A percentile compares a stretch with the other conserved stretches of the same genome.
phyloP scores from a whole-genome alignment of 2,888 invertebrate species.

The Oxystoma pomonae region DNA sequence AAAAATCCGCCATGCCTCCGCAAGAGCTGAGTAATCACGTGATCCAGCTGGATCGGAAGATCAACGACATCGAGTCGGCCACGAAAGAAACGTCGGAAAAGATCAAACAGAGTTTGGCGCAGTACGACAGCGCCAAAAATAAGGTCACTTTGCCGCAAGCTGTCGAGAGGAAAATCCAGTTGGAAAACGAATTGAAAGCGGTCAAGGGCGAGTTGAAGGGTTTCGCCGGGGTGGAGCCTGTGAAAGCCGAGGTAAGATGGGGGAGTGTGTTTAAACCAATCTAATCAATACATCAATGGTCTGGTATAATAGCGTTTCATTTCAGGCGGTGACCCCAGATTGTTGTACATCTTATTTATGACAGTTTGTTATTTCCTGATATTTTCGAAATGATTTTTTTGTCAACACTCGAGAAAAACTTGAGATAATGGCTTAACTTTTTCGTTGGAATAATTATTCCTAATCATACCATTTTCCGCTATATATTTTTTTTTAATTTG shows the following conservation, averaged over 20 bases:
- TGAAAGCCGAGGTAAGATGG: conserved; percentile 13
- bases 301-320: no score
- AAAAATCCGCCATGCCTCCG: conserved; percentile 50
- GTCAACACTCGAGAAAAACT: no score
- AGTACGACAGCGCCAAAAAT: conserved; percentile 47
- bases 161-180: conserved; percentile 43
- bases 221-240: conserved; percentile 51
- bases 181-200: conserved; percentile 48
- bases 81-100: conserved; percentile 45
- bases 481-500: no score
- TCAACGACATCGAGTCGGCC: conserved; percentile 49
- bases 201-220: conserved; percentile 55
- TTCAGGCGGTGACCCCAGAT: no score
- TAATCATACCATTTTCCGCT: no score
- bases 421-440: no score
- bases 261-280: no score
- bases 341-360: no score
- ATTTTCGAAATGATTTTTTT: no score
- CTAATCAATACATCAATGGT: no score
- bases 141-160: conserved; percentile 61
- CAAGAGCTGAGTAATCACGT: conserved; percentile 42
- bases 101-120: conserved; percentile 46
- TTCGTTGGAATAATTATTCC: no score
- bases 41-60: conserved; percentile 55
- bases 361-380: no score